Evolutionary conservation across 2,113 vertebrate genomes (phyloP).

Genomic region (Elaphurus davidianus): DNA sequence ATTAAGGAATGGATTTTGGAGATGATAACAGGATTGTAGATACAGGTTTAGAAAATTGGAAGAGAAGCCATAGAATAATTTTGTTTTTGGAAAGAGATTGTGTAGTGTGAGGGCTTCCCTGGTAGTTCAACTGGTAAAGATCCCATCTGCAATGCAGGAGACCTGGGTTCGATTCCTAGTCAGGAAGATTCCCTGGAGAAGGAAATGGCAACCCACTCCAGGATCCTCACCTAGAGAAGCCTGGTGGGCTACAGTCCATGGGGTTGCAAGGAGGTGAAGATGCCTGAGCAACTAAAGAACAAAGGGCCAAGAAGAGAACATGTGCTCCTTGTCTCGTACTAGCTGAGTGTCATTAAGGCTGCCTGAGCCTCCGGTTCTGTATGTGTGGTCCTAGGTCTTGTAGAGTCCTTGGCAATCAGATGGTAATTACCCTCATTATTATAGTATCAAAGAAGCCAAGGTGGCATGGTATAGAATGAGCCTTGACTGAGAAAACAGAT

Average conservation of each 20-base stretch:
- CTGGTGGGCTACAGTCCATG: background rate
- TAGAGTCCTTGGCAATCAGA: background rate
- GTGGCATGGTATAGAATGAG: background rate
- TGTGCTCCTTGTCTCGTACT: background rate
- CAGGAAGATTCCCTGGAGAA: background rate
- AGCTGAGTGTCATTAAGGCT: background rate
- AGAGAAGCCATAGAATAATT: conserved; percentile 4
- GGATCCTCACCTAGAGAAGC: background rate
- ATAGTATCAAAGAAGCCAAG: background rate
- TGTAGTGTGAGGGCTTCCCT: background rate
- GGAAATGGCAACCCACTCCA: background rate
- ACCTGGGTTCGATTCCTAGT: background rate
- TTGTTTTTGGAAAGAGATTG: background rate
- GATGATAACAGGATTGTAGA: background rate
- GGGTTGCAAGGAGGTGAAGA: background rate
- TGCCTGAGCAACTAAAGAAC: background rate
- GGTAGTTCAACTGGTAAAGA: background rate
- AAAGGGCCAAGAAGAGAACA: background rate
- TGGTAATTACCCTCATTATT: background rate
- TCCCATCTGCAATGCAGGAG: background rate
- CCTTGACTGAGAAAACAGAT: background rate
- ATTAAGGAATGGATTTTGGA: background rate
- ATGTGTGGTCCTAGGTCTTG: background rate
- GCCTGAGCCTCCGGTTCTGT: background rate
- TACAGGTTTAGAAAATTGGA: background rate